Percentiles rank a stretch among this genome's conserved stretches.
phyloP scores from a whole-genome alignment of 2,797 vertebrate species.

The Thunnus albacares region DNA sequence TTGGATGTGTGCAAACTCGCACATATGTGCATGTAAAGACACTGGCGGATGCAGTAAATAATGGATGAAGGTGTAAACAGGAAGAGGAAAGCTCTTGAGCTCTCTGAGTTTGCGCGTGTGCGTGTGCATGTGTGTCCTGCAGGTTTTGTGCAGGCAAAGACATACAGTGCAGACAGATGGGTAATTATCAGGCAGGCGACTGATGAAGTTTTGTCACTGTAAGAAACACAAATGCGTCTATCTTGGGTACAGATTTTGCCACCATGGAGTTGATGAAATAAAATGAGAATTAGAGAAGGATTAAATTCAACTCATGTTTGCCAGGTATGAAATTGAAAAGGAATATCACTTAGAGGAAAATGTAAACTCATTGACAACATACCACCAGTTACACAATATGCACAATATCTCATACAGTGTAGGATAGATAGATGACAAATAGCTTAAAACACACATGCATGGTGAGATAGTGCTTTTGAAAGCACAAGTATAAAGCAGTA shows the following conservation, averaged over 20 bases:
- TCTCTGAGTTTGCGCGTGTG: conserved; percentile 24
- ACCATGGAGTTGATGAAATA: conserved; percentile 32
- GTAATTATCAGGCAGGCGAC: conserved; percentile 76
- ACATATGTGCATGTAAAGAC: conserved; percentile 71
- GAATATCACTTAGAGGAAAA: neutral
- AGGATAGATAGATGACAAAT: conserved; percentile 12
- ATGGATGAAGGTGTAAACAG: conserved; percentile 84
- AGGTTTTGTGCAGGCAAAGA: conserved; percentile 64
- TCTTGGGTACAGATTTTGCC: conserved; percentile 47
- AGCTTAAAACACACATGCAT: conserved; percentile 10
- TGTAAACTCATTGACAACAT: neutral
- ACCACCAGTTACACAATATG: neutral
- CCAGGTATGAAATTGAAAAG: conserved; percentile 19
- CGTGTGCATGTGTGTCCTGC: conserved; percentile 64
- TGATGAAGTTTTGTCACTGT: conserved; percentile 50
- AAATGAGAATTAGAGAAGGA: conserved; percentile 42
- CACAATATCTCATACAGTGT: neutral
- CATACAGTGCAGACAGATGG: conserved; percentile 76
- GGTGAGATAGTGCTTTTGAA: conserved; percentile 4
- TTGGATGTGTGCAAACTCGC: conserved; percentile 44
- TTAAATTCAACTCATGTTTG: conserved; percentile 23
- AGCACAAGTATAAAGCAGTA: conserved; percentile 38
- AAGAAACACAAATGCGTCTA: conserved; percentile 64
- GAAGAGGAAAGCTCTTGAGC: conserved; percentile 78
- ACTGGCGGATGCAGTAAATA: conserved; percentile 79